These are phyloP conservation scores for Trinectes maculatus DNA, from an alignment of 2,113 vertebrate genomes.

Conservation along the genomic window DNA sequence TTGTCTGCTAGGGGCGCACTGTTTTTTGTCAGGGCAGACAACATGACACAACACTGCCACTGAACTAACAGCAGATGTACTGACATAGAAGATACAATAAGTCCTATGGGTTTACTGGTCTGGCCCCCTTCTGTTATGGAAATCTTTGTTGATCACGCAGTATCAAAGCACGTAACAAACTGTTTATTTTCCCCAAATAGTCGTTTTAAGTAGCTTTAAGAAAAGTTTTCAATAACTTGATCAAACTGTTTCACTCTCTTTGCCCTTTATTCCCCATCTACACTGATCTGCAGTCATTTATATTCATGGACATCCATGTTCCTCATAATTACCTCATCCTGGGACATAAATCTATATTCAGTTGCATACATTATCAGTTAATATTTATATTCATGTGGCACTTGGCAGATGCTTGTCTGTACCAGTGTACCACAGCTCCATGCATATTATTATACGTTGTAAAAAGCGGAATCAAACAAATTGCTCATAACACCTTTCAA, in stretches of 20 bases:
- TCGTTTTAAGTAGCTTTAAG: slow-evolving; percentile 13
- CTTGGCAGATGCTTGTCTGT: slow-evolving; percentile 31
- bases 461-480: slow-evolving; percentile 10
- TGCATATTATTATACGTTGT: not conserved
- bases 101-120: too few species aligned
- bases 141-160: too few species aligned
- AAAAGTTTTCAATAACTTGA: slow-evolving; percentile 5
- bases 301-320: slow-evolving; percentile 55
- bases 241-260: slow-evolving; percentile 33
- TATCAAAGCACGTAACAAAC: too few species aligned
- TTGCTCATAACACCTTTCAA: not conserved
- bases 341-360: slow-evolving; percentile 58
- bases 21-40: too few species aligned
- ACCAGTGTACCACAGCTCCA: not conserved
- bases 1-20: too few species aligned
- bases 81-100: too few species aligned
- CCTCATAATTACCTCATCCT: slow-evolving; percentile 58
- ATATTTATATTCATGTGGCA: slow-evolving; percentile 50
- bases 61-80: too few species aligned
- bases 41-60: too few species aligned
- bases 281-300: slow-evolving; percentile 41
- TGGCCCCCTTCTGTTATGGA: too few species aligned
- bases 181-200: too few species aligned
- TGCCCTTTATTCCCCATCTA: slow-evolving; percentile 26
- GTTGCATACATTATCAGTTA: slow-evolving; percentile 58